Evolutionary conservation across 2,888 invertebrate species (phyloP).

Genomic region (Phengaris alcon): DNA sequence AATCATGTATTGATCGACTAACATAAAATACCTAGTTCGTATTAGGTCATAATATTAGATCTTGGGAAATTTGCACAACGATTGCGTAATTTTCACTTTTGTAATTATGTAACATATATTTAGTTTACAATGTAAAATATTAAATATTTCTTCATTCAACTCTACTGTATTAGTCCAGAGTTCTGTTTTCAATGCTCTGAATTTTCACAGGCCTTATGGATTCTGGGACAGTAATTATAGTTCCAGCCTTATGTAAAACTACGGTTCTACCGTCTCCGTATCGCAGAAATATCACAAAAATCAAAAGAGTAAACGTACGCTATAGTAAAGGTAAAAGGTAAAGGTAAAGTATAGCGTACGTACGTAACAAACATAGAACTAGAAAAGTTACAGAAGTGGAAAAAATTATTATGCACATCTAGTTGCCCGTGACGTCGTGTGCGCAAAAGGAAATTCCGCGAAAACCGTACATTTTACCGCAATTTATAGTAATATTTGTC

Average conservation of each 20-base stretch:
- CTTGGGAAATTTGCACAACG: too few species aligned
- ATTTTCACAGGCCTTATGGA: neutral
- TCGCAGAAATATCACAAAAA: neutral
- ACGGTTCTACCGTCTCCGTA: neutral
- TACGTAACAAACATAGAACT: neutral
- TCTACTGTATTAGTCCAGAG: too few species aligned
- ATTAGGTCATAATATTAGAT: neutral
- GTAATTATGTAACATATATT: too few species aligned
- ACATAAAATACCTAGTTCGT: neutral
- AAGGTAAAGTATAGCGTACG: too few species aligned
- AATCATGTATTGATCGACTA: constrained; percentile 7
- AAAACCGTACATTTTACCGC: too few species aligned
- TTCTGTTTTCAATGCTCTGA: neutral
- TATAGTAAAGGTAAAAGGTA: neutral
- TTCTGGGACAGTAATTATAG: neutral
- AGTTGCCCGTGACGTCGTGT: too few species aligned
- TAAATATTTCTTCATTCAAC: too few species aligned
- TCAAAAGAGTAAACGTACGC: neutral
- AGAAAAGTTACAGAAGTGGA: neutral
- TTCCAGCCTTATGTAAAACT: neutral
- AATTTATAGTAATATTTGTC: too few species aligned
- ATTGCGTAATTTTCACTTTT: too few species aligned
- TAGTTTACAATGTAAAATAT: too few species aligned
- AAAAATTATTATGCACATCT: neutral
- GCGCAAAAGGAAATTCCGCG: too few species aligned